These are phyloP conservation scores for Leguminivora glycinivorella DNA, from an alignment of 1,140 invertebrate genomes.

Conservation along the genomic window DNA sequence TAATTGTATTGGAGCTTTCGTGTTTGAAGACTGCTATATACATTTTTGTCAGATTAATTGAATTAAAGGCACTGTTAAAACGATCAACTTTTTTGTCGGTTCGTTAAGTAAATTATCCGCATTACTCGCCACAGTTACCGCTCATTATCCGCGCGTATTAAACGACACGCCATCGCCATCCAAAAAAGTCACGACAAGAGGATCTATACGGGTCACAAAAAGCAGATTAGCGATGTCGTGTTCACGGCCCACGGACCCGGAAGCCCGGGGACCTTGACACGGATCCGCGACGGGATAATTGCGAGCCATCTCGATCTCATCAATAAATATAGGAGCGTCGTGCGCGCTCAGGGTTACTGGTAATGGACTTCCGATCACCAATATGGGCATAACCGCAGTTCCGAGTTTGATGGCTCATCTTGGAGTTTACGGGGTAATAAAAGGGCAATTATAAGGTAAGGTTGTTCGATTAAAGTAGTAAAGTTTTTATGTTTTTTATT, in stretches of 20 bases:
- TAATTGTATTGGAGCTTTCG: too few relatives aligned
- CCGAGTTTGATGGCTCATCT: conserved; percentile 12
- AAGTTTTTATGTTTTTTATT: neutral
- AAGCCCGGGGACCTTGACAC: conserved; percentile 64
- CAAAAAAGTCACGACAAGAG: conserved; percentile 9
- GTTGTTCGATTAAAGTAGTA: neutral
- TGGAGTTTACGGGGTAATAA: conserved; percentile 3
- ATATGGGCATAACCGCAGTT: conserved; percentile 35
- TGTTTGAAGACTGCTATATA: too few relatives aligned
- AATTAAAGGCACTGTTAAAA: too few relatives aligned
- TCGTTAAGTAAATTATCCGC: too few relatives aligned
- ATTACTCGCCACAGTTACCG: neutral
- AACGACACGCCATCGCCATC: neutral
- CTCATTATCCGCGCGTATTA: neutral
- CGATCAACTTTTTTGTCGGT: too few relatives aligned
- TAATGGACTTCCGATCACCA: conserved; percentile 51
- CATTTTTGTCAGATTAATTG: too few relatives aligned
- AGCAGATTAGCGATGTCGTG: conserved; percentile 12
- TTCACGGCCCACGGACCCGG: conserved; percentile 44
- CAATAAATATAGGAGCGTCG: conserved; percentile 48
- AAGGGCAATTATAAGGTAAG: neutral
- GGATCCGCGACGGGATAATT: conserved; percentile 57
- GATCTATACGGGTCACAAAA: conserved; percentile 4
- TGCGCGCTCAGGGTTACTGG: conserved; percentile 51
- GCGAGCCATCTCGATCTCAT: conserved; percentile 47